Evolutionary conservation across 92 coral and sea anemone species (phyloP), one percentile per base, ranked within the genome.

Genomic region (Chrysogorgia sp.): DNA sequence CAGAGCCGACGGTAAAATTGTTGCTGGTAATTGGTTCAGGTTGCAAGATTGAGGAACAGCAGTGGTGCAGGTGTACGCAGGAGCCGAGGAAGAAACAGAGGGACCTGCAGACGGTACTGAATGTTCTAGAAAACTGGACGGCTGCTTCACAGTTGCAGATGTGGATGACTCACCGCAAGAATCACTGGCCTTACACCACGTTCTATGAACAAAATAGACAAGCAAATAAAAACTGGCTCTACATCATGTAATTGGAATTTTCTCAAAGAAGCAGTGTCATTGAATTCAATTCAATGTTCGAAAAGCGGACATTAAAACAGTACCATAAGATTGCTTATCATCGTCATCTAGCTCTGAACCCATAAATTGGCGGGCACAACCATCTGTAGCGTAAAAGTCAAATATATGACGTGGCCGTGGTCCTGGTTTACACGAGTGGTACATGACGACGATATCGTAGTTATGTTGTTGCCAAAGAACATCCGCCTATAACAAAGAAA

Each of bases 261-360:
- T 9, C 17, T 43, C 50, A 43, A 17, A 24, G 32, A 3, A 3
- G 25, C 1, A 19, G 50, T 33, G 7, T n/a, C n/a, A 7, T 23
- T 13, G 58, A 76, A 71, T 72, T 53, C 57, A 34, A 43, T 52
- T 59, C 59, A 57, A 76, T 40, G 29, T 66, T 25, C 61, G 35
- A 52, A 77, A 77, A 0, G 82, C 82, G 48, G 34, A 60, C 58
- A 57, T 77, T 0, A 77, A 72, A 62, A 77, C 60, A 22, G 68
- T 28, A 17, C 82, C 82, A 28, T 60, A 61, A 12, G 68, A 37
- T 20, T 57, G 23, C 23, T 28, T 17, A n/a, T 17, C 52, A n/a
- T 41, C 65, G 34, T 23, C 82, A 40, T 26, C 40, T 19, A 64
- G 12, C 48, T 58, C 76, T 3, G 32, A 23, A 40, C 58, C 70